phyloP scores from a whole-genome alignment of 2,797 vertebrate species.

The Sternotherus odoratus region DNA sequence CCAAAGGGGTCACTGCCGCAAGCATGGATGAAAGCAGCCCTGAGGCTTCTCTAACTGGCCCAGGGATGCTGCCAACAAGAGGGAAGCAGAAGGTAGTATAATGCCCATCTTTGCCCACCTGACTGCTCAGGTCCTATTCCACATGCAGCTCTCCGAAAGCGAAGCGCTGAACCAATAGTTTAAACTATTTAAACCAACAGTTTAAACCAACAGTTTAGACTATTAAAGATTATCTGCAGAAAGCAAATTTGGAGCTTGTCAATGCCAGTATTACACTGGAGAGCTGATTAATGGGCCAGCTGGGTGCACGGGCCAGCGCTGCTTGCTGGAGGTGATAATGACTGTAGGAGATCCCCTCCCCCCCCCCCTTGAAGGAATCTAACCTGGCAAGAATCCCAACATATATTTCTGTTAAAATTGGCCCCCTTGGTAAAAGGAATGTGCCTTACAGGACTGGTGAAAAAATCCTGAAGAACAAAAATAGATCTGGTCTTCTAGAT shows the following conservation, averaged over 20 bases:
- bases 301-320: background rate
- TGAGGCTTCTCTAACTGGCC: background rate
- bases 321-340: background rate
- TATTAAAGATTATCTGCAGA: background rate
- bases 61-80: background rate
- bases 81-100: background rate
- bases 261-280: background rate
- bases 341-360: background rate
- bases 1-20: background rate
- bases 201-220: no score
- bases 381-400: background rate
- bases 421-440: background rate
- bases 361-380: background rate
- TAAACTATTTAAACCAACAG: no score
- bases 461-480: background rate
- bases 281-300: background rate
- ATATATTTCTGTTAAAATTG: background rate
- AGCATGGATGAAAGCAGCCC: no score
- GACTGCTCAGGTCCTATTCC: background rate
- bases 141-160: background rate
- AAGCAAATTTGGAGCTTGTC: background rate
- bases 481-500: background rate
- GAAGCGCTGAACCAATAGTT: background rate
- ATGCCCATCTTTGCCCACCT: background rate
- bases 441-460: background rate